These are phyloP conservation scores for Gymnocypris eckloni DNA, from an alignment of 2,797 vertebrate species.

Conservation along the genomic window DNA sequence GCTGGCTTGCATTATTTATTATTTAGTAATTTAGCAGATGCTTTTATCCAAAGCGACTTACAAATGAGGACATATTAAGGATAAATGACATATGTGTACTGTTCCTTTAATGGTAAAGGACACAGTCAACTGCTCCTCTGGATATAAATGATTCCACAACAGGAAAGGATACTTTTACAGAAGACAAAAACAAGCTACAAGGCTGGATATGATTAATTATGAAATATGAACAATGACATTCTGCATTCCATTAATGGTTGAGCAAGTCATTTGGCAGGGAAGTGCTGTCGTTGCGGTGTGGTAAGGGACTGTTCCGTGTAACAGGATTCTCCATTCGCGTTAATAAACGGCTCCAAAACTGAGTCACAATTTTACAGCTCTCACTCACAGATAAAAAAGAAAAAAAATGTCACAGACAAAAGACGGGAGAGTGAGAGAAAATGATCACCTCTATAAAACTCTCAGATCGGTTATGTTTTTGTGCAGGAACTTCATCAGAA, in stretches of 20 bases:
- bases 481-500: conserved; percentile 80
- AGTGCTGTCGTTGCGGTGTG: conserved; percentile 10
- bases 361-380: not conserved
- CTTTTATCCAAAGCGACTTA: no score
- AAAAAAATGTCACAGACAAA: not conserved
- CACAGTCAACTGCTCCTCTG: conserved; percentile 19
- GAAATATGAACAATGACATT: conserved; percentile 32
- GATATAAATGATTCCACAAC: conserved; percentile 19
- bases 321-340: conserved; percentile 22
- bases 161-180: conserved; percentile 25
- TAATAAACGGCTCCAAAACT: conserved; percentile 51
- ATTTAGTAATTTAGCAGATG: no score
- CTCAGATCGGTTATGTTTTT: conserved; percentile 89
- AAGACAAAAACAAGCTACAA: conserved; percentile 63
- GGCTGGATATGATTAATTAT: conserved; percentile 75
- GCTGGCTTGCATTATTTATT: not conserved
- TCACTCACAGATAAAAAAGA: not conserved
- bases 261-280: conserved; percentile 31
- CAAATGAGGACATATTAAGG: not conserved
- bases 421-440: conserved; percentile 72
- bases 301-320: conserved; percentile 23
- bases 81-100: conserved; percentile 26
- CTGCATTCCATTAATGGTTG: conserved; percentile 18
- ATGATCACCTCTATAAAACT: conserved; percentile 86
- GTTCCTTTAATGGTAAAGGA: conserved; percentile 19